Evolutionary conservation across 2,888 invertebrate species (phyloP), one percentile per base, ranked within the genome.

Genomic region (Osmoderma eremita): DNA sequence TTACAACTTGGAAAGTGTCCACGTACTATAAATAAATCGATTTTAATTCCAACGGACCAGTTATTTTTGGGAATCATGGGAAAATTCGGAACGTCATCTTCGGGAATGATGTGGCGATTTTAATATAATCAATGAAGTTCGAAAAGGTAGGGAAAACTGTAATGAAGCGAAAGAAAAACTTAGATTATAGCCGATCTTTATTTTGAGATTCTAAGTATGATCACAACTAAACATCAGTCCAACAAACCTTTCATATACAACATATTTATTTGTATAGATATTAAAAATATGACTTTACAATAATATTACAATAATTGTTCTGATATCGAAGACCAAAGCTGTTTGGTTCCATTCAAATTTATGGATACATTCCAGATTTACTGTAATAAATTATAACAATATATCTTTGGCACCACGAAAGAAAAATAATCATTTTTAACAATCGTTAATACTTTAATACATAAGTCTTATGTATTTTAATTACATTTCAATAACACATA

Each of bases 381-480:
- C 20, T 24, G 13, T 51, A 51, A 51, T 22, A 22, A 24, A 12
- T 22, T 51, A 24, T 24, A 51, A n/a, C 8, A 41, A 24, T 13
- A 56, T 45, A 45, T 12, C 45, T 61, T 61, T 61, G 58, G 58
- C 58, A 61, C 58, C 45, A 61, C 45, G 24, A 61, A 61, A 61
- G 45, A 58, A 22, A 22, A 24, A 24, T 24, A 4, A 20, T 4
- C 15, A 58, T 15, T 20, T 13, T 24, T 24, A 24, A 58, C n/a
- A 24, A 42, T 22, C 10, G 10, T 10, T 18, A 56, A 53, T 53
- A 38, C 18, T 39, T 51, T 30, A 51, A 51, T 38, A 54, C 10
- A 12, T 20, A 48, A 20, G 20, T 49, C 38, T 54, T 41, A 41
- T 18, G 36, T 54, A 54, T n/a, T 15, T 38, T 54, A 54, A 38